phyloP scores from a whole-genome alignment of 2,888 invertebrate genomes.

The Epinotia bilunana region DNA sequence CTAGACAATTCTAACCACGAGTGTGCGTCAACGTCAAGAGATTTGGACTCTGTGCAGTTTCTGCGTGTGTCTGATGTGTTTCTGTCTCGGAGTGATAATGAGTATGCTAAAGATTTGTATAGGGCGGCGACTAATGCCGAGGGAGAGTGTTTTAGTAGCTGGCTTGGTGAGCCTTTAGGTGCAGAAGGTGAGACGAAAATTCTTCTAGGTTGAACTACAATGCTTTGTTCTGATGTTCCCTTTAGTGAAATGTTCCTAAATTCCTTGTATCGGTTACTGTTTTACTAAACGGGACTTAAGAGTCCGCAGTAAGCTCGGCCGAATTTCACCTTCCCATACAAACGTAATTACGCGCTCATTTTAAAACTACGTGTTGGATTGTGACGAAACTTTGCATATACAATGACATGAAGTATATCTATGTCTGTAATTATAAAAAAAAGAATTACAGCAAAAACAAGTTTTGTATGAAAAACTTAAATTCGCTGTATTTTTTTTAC shows the following conservation, averaged over 20 bases:
- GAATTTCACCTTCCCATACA: too few relatives aligned
- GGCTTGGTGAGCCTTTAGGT: slow-evolving; percentile 32
- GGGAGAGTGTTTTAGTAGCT: slow-evolving; percentile 17
- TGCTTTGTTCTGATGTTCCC: not conserved
- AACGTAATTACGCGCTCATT: too few relatives aligned
- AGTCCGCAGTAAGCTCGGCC: too few relatives aligned
- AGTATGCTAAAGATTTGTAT: slow-evolving; percentile 51
- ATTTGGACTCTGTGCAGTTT: slow-evolving; percentile 41
- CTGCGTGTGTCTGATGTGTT: slow-evolving; percentile 35
- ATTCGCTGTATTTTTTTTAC: too few relatives aligned
- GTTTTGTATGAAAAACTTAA: too few relatives aligned
- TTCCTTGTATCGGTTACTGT: too few relatives aligned
- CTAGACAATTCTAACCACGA: not conserved
- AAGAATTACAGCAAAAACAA: too few relatives aligned
- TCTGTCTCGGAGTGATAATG: slow-evolving; percentile 49
- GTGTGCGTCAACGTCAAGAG: slow-evolving; percentile 20
- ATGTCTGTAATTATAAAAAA: too few relatives aligned
- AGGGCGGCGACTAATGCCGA: slow-evolving; percentile 1
- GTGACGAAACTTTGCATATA: too few relatives aligned
- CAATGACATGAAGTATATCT: too few relatives aligned
- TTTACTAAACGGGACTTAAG: too few relatives aligned
- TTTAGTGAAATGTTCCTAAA: not conserved
- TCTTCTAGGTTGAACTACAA: not conserved
- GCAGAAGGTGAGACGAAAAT: slow-evolving; percentile 15
- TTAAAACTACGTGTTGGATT: too few relatives aligned